These are phyloP conservation scores for Harpagoxenus sublaevis DNA, from an alignment of 2,888 invertebrate species.

Conservation along the genomic window DNA sequence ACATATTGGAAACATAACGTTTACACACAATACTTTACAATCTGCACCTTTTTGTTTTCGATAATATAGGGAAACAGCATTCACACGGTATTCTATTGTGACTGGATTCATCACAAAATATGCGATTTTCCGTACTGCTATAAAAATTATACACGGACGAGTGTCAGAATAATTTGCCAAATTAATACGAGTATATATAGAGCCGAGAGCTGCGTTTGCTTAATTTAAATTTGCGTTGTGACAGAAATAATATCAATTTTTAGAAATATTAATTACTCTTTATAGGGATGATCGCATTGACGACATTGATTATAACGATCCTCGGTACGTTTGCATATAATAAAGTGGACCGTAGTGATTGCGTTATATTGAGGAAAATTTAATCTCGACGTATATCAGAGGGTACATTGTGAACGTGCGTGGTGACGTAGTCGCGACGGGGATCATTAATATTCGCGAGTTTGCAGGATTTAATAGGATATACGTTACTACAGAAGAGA, in stretches of 20 bases:
- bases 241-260: slow-evolving; percentile 1
- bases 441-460: not conserved
- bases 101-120: slow-evolving; percentile 7
- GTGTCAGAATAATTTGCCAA: slow-evolving; percentile 26
- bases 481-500: not conserved
- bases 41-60: not conserved
- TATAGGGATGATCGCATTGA: slow-evolving; percentile 12
- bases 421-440: not conserved
- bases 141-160: slow-evolving; percentile 42
- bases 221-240: not conserved
- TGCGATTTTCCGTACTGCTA: not conserved
- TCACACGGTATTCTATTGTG: not conserved
- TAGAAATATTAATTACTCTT: not conserved
- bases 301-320: not conserved
- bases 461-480: slow-evolving; percentile 34
- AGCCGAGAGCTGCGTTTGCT: not conserved
- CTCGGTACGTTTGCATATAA: slow-evolving; percentile 29
- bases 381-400: not conserved
- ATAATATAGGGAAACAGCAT: slow-evolving; percentile 13
- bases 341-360: not conserved
- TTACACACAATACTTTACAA: not conserved
- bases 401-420: not conserved
- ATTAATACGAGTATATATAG: slow-evolving; percentile 19
- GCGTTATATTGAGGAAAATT: not conserved
- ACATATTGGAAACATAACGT: not conserved